Evolutionary conservation across 2,888 invertebrate genomes (phyloP), one percentile per base, ranked within the genome.

Genomic region (Julus scanicus): DNA sequence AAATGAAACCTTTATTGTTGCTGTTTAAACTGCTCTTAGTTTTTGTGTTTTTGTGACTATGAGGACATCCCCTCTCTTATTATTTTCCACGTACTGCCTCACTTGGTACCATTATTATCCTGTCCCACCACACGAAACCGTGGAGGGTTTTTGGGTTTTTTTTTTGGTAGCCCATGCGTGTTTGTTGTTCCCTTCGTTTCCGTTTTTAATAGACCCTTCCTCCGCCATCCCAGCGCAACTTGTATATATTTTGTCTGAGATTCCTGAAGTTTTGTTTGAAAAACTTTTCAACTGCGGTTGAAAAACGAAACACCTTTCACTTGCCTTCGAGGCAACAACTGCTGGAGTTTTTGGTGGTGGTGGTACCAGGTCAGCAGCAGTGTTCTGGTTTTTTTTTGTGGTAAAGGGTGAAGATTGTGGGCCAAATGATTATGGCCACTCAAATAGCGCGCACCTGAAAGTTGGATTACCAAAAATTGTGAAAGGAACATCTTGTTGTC

Each of bases 151-250:
- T 80, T 80, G 3, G 13, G 4, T 15, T 53, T 53, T 80, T 80
- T 80, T 80, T 80, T 80, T 37, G 37, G 80, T 71, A 63, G 20
- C 63, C 63, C 63, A 63, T 20, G 63, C 9, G 37, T 37, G 37
- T 44, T 44, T 44, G 44, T 44, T 44, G 44, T 9, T 80, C 80
- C 80, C 80, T 37, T 1, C 80, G 80, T 37, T 80, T 80, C 80
- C 80, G 80, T 80, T 80, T 13, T 37, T 80, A 37, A 80, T 80
- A 80, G 80, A 80, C 80, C 80, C 80, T 80, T 80, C 80, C 57
- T 44, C 20, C 63, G 63, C n/a, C 63, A 20, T 20, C 57, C 71
- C 71, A 20, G 71, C 6, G 15, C 63, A 20, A 63, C 63, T 8
- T 20, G n/a, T 80, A 29, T 80, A 29, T 37, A 15, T 80, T 80